Percentiles rank a stretch among this genome's conserved stretches.
Conservation (phyloP, 2,797 vertebrate species). For the Perodicticus potto region DNA sequence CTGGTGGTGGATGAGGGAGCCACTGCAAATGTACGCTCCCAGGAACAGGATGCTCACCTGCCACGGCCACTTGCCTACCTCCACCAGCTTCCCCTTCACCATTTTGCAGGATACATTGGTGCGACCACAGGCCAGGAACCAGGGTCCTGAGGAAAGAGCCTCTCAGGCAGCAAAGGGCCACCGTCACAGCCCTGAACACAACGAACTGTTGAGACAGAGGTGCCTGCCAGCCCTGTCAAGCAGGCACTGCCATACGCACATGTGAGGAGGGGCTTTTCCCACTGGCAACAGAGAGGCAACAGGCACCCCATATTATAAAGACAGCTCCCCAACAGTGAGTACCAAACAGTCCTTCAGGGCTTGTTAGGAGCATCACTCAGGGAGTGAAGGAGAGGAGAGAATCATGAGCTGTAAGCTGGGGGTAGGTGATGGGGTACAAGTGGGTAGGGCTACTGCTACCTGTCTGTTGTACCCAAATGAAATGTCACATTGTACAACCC, state of each 20-base stretch:
- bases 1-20: constrained; percentile 86
- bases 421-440: not conserved
- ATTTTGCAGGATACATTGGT: constrained; percentile 69
- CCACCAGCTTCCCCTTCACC: constrained; percentile 75
- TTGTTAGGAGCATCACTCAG: not conserved
- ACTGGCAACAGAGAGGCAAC: not conserved
- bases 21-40: constrained; percentile 83
- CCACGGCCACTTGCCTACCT: constrained; percentile 89
- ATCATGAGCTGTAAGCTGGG: not conserved
- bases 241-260: not conserved
- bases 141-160: constrained; percentile 51
- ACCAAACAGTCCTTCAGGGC: not conserved
- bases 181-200: not conserved
- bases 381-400: not conserved
- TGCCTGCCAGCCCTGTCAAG: not conserved
- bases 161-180: not conserved
- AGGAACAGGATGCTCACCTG: constrained; percentile 83
- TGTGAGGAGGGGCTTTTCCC: not conserved
- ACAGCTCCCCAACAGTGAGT: not conserved
- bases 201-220: not conserved
- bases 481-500: not conserved
- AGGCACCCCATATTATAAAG: not conserved
- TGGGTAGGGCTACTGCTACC: not conserved
- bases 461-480: not conserved
- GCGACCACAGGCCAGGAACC: constrained; percentile 51